Conservation (phyloP, 2,113 vertebrate genomes). For the Platycercus adscitus region DNA sequence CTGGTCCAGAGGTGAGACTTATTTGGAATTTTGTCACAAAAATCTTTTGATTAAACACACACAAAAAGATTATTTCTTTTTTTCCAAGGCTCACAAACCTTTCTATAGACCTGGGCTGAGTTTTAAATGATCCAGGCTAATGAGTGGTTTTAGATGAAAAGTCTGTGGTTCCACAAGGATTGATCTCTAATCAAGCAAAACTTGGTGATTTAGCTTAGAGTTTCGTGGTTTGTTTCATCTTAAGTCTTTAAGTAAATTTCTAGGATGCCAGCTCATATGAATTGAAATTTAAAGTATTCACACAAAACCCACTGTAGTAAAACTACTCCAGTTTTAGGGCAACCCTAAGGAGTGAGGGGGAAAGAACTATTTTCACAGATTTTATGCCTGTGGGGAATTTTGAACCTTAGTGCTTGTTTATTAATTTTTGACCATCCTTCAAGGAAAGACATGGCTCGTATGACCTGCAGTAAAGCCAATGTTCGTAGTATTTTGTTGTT, state of each 20-base stretch:
- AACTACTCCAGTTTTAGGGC: neutral
- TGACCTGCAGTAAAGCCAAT: neutral
- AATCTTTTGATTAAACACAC: neutral
- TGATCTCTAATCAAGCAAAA: constrained; percentile 7
- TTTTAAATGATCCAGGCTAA: neutral
- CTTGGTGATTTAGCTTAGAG: neutral
- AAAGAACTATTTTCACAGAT: neutral
- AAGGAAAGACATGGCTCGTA: neutral
- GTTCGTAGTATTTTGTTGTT: neutral
- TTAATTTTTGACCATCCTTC: neutral
- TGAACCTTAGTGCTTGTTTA: neutral
- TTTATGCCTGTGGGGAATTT: neutral
- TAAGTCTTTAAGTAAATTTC: constrained; percentile 8
- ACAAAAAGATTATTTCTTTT: neutral
- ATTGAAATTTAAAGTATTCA: neutral
- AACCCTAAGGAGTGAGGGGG: neutral
- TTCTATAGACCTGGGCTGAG: neutral
- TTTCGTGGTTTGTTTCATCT: neutral
- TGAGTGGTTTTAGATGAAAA: neutral
- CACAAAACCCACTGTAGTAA: neutral
- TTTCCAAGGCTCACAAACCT: neutral
- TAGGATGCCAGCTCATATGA: neutral
- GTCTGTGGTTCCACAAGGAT: neutral
- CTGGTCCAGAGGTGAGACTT: neutral
- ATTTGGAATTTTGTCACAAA: neutral